Evolutionary conservation across 2,113 vertebrate genomes (phyloP).

Genomic region (Megalops atlanticus): DNA sequence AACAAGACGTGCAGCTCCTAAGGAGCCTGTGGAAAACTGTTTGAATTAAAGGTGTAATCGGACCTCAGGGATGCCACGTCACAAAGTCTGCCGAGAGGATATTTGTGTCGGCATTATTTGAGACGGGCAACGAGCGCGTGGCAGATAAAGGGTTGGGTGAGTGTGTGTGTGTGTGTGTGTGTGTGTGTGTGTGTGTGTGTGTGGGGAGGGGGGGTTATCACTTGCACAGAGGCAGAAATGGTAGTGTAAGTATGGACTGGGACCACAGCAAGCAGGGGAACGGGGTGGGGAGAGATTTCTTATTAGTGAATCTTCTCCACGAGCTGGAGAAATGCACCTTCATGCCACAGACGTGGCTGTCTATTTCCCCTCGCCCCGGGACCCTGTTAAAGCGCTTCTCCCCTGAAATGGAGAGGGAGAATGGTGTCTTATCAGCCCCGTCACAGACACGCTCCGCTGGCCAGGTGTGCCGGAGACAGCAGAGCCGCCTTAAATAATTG

Average conservation of each 20-base stretch:
- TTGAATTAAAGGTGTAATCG: background rate
- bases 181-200: no score
- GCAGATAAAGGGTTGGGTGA: no score
- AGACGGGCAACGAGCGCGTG: background rate
- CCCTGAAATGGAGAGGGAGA: background rate
- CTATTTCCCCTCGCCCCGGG: background rate
- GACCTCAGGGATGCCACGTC: background rate
- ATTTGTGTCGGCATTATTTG: background rate
- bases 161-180: no score
- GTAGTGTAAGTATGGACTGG: background rate
- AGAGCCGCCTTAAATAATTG: slow-evolving; percentile 15
- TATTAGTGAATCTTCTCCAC: no score
- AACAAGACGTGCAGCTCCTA: background rate
- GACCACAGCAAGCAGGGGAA: background rate
- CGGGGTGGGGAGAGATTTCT: background rate
- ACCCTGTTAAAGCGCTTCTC: background rate
- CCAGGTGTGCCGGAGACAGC: background rate
- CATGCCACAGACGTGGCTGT: no score
- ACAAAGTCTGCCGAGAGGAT: background rate
- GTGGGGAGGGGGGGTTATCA: background rate
- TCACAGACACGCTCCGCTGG: slow-evolving; percentile 14
- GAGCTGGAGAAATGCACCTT: no score
- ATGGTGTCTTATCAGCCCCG: background rate
- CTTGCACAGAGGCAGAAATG: background rate
- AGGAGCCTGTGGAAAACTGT: background rate